Evolutionary conservation across 2,113 vertebrate genomes (phyloP).

Genomic region (Megaceryle maxima): DNA sequence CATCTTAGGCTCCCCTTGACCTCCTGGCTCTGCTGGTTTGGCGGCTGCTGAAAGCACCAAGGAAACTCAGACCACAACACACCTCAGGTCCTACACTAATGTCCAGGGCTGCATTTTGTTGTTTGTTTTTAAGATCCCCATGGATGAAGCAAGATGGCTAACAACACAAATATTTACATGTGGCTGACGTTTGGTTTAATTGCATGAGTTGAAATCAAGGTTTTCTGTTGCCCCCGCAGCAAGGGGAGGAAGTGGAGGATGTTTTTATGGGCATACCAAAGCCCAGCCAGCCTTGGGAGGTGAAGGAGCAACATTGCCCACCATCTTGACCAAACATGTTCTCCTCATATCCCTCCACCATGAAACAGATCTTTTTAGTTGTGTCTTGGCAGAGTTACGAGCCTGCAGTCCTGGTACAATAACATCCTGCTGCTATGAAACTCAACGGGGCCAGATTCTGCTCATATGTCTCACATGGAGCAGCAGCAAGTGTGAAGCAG

Average conservation of each 20-base stretch:
- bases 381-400: not conserved
- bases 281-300: constrained; percentile 31
- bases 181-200: constrained; percentile 31
- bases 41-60: not conserved
- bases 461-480: not conserved
- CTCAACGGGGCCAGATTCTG: fast-evolving
- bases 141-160: not conserved
- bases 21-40: not conserved
- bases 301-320: not conserved
- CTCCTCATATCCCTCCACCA: constrained; percentile 34
- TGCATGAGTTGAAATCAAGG: constrained; percentile 5
- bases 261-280: constrained; percentile 42
- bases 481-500: not conserved
- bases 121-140: not conserved
- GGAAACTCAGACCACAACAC: not conserved
- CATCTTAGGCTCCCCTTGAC: not conserved
- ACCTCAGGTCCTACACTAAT: not conserved
- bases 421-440: not conserved
- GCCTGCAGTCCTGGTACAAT: not conserved
- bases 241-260: not conserved
- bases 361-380: constrained; percentile 30
- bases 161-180: constrained; percentile 46
- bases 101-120: not conserved
- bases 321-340: constrained; percentile 39
- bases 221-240: not conserved